These are phyloP conservation scores for Spea hammondii DNA, from an alignment of 2,797 vertebrate species.

Conservation along the genomic window DNA sequence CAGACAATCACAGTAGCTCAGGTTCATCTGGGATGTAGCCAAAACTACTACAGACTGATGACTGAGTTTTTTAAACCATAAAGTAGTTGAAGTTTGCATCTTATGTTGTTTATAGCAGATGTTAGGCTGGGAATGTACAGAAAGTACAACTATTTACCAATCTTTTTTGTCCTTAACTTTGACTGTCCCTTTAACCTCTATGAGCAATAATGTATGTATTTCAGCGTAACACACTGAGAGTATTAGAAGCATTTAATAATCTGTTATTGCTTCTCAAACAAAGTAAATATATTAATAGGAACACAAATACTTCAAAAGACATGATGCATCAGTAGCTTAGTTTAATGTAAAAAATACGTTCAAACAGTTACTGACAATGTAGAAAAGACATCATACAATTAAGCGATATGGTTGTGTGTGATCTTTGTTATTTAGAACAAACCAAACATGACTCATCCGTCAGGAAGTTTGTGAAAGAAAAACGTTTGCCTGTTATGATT, in stretches of 20 bases:
- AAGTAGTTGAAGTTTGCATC: no score
- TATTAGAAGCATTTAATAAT: neutral
- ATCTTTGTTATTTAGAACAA: constrained; percentile 33
- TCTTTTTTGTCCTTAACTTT: neutral
- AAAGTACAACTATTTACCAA: no score
- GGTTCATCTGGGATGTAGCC: no score
- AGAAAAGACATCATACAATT: constrained; percentile 24
- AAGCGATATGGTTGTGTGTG: constrained; percentile 33
- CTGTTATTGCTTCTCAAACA: neutral
- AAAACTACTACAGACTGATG: no score
- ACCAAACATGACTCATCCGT: constrained; percentile 40
- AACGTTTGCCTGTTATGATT: constrained; percentile 21
- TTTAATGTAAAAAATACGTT: constrained; percentile 27
- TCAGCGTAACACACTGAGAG: neutral
- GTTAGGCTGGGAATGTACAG: no score
- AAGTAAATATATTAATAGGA: constrained; percentile 12
- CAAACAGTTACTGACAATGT: constrained; percentile 10
- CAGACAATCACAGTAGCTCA: no score
- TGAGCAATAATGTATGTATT: neutral
- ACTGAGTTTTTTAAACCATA: no score
- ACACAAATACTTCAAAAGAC: constrained; percentile 16
- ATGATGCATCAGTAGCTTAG: constrained; percentile 12
- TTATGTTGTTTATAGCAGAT: no score
- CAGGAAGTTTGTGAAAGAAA: constrained; percentile 43
- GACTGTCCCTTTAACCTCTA: neutral